Percentiles rank a stretch among this genome's conserved stretches.
These are phyloP conservation scores for Progne subis DNA, from an alignment of 2,113 vertebrate species.

Conservation along the genomic window DNA sequence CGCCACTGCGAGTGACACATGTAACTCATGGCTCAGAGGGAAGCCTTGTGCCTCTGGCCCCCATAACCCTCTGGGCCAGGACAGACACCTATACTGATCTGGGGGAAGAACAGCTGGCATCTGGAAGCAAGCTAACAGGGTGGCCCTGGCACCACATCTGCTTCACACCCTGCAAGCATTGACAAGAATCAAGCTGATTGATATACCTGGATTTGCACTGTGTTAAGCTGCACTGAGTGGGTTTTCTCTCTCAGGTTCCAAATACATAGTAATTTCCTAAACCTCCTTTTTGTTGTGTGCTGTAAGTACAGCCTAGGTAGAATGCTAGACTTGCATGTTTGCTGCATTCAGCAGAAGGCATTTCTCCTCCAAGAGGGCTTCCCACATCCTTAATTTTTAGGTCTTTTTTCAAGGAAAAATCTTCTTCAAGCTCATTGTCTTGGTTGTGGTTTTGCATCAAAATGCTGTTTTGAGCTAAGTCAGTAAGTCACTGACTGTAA, in stretches of 20 bases:
- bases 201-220: not conserved
- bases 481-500: not conserved
- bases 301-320: not conserved
- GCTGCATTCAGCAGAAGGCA: not conserved
- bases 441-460: not conserved
- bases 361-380: not conserved
- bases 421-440: not conserved
- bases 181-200: not conserved
- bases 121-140: not conserved
- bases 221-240: not conserved
- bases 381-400: not conserved
- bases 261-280: not conserved
- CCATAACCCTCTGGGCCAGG: fast-evolving
- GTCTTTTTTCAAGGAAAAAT: not conserved
- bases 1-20: not conserved
- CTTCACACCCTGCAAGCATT: not conserved
- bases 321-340: not conserved
- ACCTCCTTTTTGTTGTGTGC: not conserved
- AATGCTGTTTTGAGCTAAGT: not conserved
- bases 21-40: not conserved
- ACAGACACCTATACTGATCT: not conserved
- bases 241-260: not conserved
- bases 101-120: not conserved
- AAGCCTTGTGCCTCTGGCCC: not conserved
- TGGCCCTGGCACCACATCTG: not conserved